Conservation (phyloP, 2,113 vertebrate genomes). For the Mionectes macconnelli region DNA sequence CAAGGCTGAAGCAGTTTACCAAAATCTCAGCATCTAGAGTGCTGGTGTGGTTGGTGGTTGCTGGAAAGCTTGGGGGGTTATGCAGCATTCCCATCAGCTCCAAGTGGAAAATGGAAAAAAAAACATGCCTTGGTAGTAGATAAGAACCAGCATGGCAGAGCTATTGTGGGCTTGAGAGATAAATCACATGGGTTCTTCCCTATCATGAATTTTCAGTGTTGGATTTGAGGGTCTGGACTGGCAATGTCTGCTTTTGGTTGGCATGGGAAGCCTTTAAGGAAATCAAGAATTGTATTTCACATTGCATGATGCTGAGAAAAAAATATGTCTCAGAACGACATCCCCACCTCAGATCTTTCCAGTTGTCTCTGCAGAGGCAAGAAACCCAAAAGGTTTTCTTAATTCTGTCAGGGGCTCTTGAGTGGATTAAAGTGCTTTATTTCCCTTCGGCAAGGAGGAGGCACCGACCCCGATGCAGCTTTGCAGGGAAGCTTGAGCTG, state of each 20-base stretch:
- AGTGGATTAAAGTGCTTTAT: not conserved
- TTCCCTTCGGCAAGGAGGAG: not conserved
- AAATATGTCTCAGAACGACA: not conserved
- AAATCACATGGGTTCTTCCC: not conserved
- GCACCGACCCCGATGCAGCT: not conserved
- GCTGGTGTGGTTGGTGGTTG: not conserved
- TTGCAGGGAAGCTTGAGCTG: not conserved
- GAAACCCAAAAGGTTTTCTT: not conserved
- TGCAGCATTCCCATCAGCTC: not conserved
- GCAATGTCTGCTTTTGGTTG: not conserved
- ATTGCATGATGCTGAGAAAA: not conserved
- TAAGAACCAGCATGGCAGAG: not conserved
- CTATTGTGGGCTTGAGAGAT: not conserved
- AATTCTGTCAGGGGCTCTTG: not conserved
- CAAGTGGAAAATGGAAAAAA: not conserved
- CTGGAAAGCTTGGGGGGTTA: accelerated
- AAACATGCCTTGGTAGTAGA: not conserved
- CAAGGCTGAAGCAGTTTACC: not conserved
- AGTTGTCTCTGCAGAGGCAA: not conserved
- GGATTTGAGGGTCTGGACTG: not conserved
- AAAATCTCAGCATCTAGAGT: not conserved
- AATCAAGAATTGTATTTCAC: not conserved
- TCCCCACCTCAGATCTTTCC: not conserved
- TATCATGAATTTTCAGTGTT: not conserved
- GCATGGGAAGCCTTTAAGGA: not conserved